Conservation (phyloP, 2,888 invertebrate genomes). For the Cantharis nigra region DNA sequence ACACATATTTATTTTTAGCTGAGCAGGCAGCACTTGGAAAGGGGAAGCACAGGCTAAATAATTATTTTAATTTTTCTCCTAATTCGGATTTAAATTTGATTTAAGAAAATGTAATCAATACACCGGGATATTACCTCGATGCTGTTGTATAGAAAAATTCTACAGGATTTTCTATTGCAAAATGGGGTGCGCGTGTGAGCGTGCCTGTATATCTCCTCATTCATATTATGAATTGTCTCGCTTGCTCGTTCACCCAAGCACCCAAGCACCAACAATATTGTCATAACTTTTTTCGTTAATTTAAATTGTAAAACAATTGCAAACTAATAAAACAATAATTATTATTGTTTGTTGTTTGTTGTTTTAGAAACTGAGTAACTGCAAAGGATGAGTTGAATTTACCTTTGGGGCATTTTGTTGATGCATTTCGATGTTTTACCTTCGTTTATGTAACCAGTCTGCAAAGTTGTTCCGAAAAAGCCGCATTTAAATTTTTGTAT, state of each 20-base stretch:
- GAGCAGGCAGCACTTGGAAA: neutral
- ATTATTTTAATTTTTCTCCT: neutral
- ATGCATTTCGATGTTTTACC: no score
- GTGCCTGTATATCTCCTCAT: neutral
- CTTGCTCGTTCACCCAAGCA: neutral
- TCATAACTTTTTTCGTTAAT: neutral
- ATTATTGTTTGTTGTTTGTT: no score
- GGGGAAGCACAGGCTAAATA: neutral
- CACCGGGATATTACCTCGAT: neutral
- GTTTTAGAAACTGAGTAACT: no score
- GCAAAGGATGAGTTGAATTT: no score
- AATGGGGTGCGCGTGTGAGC: neutral
- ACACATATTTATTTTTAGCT: neutral
- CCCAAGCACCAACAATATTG: neutral
- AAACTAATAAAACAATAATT: neutral
- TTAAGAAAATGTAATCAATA: neutral
- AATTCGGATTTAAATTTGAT: neutral
- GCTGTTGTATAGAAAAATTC: neutral
- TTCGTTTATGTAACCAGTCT: no score
- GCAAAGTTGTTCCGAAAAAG: no score
- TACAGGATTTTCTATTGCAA: neutral
- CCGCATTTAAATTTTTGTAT: no score
- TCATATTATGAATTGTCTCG: neutral
- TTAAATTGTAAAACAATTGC: neutral
- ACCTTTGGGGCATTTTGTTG: no score